Base-by-base conservation (phyloP, 2,113 vertebrate genomes). In the Trichechus manatus region DNA sequence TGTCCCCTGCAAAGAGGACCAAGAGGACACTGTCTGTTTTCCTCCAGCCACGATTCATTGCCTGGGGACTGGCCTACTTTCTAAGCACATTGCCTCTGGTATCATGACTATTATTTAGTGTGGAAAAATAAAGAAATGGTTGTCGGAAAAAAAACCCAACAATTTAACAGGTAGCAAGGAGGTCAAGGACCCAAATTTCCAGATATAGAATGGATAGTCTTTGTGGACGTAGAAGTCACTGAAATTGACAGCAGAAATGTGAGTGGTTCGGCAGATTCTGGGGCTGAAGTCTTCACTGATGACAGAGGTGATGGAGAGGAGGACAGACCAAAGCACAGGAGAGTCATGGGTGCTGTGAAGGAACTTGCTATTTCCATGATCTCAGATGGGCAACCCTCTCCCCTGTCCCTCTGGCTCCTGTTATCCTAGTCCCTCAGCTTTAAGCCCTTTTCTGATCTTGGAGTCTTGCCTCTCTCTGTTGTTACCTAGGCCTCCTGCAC, bases 1-100 rank as follows among this genome's bases (percentile, higher is more conserved):
- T 9, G 89, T 8, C 39, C 27, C 72, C 23, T 4, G 50, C 63
- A 36, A 36, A 23, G 64, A 11, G 9, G 31, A 17, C 53, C 53
- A 47, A 5, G 17, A n/a, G 47, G 61, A 7, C 27, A 59, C 0
- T 7, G 13, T 2, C 4, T 19, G 42, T 0, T 25, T 13, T 13
- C 83, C 61, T 42, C 27, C 20, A 15, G 44, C 8, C 13, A 4
- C 2, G 44, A 5, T 1, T 3, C n/a, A 6, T 17, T 9, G 50
- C 64, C 31, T 2, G 5, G 36, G 33, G 4, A 9, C 2, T 64
- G 14, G 47, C 47, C 27, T 23, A 6, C 50, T 87, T 31, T 9
- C 74, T 20, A 47, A 36, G 42, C 75, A 72, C 82, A 0, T 8
- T 6, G 22, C 23, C 1, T 6, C 39, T 39, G 31, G 56, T 59